These are phyloP conservation scores for Melinopterus prodromus DNA, from an alignment of 2,888 invertebrate species.

Conservation along the genomic window DNA sequence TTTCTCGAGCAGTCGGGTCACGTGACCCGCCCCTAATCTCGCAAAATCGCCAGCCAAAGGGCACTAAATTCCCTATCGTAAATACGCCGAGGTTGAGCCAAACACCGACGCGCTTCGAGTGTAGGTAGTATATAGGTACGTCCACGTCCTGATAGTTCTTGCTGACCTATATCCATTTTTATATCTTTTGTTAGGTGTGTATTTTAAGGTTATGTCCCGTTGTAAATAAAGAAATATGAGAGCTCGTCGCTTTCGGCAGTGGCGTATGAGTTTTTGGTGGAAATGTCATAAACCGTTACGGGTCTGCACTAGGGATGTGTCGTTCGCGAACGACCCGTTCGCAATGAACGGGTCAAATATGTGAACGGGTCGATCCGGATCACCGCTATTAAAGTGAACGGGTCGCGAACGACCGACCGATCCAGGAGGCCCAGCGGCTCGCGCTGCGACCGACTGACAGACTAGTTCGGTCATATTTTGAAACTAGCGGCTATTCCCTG, in stretches of 20 bases:
- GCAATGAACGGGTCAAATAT: too few species aligned
- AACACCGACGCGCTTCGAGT: background rate
- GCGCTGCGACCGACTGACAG: too few species aligned
- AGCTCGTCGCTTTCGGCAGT: background rate
- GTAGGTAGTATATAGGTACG: too few species aligned
- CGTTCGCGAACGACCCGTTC: too few species aligned
- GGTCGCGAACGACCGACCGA: too few species aligned
- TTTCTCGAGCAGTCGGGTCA: background rate
- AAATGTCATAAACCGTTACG: background rate
- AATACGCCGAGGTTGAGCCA: background rate
- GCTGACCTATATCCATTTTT: background rate
- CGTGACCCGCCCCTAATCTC: background rate
- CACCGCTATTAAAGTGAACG: too few species aligned
- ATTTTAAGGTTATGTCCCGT: background rate
- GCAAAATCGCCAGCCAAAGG: background rate
- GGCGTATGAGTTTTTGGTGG: background rate
- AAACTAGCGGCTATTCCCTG: too few species aligned
- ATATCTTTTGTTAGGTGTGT: background rate
- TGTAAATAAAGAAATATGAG: background rate
- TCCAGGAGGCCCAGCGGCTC: too few species aligned
- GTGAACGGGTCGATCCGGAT: too few species aligned
- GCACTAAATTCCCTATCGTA: conserved; percentile 4
- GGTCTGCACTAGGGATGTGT: too few species aligned
- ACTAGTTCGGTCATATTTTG: too few species aligned
- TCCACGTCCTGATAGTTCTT: background rate